A percentile compares a stretch with the other conserved stretches of the same genome.
Conservation (phyloP, 2,888 invertebrate species). For the Drosophila lacicola region DNA sequence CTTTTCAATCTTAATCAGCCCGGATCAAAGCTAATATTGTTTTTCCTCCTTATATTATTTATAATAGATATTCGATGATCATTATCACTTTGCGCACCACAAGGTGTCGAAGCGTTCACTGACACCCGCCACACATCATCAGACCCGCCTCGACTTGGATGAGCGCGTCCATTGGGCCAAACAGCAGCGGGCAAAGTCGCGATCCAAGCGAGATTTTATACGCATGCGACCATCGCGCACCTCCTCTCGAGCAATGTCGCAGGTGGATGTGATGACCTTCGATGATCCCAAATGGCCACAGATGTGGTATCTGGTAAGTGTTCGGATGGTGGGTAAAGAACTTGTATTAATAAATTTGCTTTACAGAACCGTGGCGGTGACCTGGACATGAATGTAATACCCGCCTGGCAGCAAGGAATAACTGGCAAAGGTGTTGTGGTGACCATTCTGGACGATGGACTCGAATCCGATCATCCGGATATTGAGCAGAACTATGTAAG, state of each 20-base stretch:
- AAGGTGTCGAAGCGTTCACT: conserved; percentile 92
- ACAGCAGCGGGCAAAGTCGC: conserved; percentile 92
- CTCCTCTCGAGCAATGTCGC: conserved; percentile 73
- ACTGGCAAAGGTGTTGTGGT: conserved; percentile 98
- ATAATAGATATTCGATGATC: conserved; percentile 93
- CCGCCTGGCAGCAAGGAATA: conserved; percentile 97
- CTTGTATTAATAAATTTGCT: background rate
- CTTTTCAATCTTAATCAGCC: no score
- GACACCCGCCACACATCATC: conserved; percentile 89
- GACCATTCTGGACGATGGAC: conserved; percentile 97
- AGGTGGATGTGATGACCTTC: conserved; percentile 85
- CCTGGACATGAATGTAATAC: conserved; percentile 97
- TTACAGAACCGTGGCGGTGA: conserved; percentile 94
- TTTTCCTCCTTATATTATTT: conserved; percentile 74
- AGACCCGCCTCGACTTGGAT: conserved; percentile 90
- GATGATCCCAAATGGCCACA: conserved; percentile 97
- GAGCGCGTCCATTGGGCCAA: conserved; percentile 92
- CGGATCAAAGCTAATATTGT: background rate
- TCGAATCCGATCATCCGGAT: conserved; percentile 98
- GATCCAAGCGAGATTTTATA: conserved; percentile 92
- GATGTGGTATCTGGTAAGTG: conserved; percentile 99
- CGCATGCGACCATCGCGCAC: conserved; percentile 85
- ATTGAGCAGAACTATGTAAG: conserved; percentile 95
- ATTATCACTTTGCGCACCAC: conserved; percentile 94
- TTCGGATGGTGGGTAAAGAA: no score